Percentiles rank a stretch among this genome's conserved stretches.
Evolutionary conservation across 2,888 invertebrate species (phyloP).

Genomic region (Eupelmus urozonus): DNA sequence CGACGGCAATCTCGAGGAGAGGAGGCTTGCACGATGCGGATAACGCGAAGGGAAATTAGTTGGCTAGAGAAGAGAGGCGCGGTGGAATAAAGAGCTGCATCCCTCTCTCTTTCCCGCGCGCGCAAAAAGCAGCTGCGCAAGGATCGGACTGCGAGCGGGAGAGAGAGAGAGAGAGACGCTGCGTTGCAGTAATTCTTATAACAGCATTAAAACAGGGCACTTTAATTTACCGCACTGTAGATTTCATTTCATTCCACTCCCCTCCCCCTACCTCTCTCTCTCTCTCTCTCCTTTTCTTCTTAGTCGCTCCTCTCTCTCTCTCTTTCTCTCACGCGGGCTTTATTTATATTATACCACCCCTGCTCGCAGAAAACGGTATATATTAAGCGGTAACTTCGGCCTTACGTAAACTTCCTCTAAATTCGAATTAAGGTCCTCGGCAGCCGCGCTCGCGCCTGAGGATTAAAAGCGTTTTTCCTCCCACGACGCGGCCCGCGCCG

Average conservation of each 20-base stretch:
- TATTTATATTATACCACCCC: slow-evolving; percentile 66
- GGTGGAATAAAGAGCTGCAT: slow-evolving; percentile 62
- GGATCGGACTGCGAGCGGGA: slow-evolving; percentile 60
- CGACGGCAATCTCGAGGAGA: slow-evolving; percentile 47
- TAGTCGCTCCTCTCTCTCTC: slow-evolving; percentile 46
- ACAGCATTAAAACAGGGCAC: slow-evolving; percentile 75
- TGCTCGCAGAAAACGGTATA: slow-evolving; percentile 62
- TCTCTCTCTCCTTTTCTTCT: slow-evolving; percentile 30
- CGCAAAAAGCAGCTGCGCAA: slow-evolving; percentile 38
- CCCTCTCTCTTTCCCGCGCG: slow-evolving; percentile 45
- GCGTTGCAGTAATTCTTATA: slow-evolving; percentile 73
- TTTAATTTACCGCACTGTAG: slow-evolving; percentile 76
- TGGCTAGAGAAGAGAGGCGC: slow-evolving; percentile 57
- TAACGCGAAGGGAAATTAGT: slow-evolving; percentile 66
- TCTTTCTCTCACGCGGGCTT: slow-evolving; percentile 63
- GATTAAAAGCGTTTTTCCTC: slow-evolving; percentile 58
- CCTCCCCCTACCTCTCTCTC: slow-evolving; percentile 53
- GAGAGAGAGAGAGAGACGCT: slow-evolving; percentile 64
- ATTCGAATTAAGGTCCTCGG: slow-evolving; percentile 65
- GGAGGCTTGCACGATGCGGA: slow-evolving; percentile 53
- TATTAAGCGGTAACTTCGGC: slow-evolving; percentile 66
- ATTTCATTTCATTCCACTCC: slow-evolving; percentile 73
- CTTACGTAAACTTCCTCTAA: slow-evolving; percentile 67
- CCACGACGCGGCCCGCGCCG: slow-evolving; percentile 10
- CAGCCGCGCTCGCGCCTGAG: slow-evolving; percentile 23